Percentiles rank a stretch among this genome's conserved stretches.
Evolutionary conservation across 2,113 vertebrate species (phyloP).

Genomic region (Pavo muticus): DNA sequence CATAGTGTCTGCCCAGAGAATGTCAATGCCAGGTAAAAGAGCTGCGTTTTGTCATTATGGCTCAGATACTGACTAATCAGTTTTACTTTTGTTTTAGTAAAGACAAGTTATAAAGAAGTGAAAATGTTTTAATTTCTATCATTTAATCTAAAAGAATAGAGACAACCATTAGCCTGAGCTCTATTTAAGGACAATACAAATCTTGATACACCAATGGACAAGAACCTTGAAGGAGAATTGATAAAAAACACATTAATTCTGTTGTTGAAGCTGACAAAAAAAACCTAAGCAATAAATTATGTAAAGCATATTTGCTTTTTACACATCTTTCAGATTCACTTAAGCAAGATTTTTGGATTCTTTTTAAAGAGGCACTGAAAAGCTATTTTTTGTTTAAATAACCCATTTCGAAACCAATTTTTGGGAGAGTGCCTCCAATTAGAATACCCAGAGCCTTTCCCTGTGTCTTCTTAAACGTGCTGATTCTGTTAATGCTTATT

Average conservation of each 20-base stretch:
- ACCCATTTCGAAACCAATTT: neutral
- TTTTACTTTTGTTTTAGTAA: neutral
- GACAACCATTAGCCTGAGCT: neutral
- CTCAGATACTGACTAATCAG: neutral
- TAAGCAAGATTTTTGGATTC: neutral
- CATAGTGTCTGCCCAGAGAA: neutral
- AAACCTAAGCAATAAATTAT: neutral
- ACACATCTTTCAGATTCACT: neutral
- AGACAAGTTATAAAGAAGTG: neutral
- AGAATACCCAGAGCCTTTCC: neutral
- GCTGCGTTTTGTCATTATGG: neutral
- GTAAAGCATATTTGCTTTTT: neutral
- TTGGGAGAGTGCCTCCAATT: neutral
- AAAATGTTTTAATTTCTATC: neutral
- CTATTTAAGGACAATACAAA: constrained; percentile 12
- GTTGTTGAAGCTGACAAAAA: neutral
- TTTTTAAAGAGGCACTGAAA: neutral
- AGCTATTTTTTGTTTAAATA: neutral
- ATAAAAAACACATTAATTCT: neutral
- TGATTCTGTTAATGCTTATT: neutral
- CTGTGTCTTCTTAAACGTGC: neutral
- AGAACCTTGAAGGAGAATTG: neutral
- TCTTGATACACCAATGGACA: neutral
- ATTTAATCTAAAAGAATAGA: neutral
- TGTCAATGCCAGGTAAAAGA: neutral